Conservation (phyloP, 2,797 vertebrate genomes). For the Pygocentrus nattereri region DNA sequence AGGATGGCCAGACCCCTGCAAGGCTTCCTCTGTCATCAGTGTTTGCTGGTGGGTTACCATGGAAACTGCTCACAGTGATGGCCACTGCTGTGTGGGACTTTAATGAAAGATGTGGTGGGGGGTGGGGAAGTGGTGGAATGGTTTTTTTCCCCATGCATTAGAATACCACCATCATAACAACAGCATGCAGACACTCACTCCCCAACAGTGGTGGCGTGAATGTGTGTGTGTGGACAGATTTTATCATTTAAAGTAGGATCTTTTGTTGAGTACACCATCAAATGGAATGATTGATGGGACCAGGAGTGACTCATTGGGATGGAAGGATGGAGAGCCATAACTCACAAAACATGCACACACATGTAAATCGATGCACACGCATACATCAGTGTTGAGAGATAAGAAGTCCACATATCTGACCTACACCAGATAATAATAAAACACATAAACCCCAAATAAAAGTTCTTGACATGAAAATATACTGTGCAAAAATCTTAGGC, state of each 20-base stretch:
- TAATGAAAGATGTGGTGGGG: conserved; percentile 58
- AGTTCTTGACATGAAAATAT: background rate
- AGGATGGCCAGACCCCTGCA: conserved; percentile 51
- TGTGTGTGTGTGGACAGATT: conserved; percentile 52
- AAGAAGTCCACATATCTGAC: conserved; percentile 18
- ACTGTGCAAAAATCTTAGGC: too few species aligned
- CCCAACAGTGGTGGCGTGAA: conserved; percentile 18
- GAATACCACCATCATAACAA: conserved; percentile 59
- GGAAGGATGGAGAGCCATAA: conserved; percentile 50
- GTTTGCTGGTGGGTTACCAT: conserved; percentile 64
- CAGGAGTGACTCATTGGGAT: conserved; percentile 57
- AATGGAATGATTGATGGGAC: conserved; percentile 55
- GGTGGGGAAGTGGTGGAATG: conserved; percentile 41
- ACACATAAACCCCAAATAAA: background rate
- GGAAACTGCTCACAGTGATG: conserved; percentile 63
- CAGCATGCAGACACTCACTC: conserved; percentile 32
- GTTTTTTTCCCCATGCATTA: conserved; percentile 61
- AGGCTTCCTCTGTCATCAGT: conserved; percentile 57
- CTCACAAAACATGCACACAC: conserved; percentile 24
- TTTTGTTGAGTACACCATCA: conserved; percentile 59
- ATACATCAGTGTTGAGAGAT: conserved; percentile 30
- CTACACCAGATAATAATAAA: conserved; percentile 13
- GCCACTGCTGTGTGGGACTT: conserved; percentile 64
- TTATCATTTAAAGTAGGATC: conserved; percentile 58
- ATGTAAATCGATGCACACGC: background rate